phyloP scores from a whole-genome alignment of 1,140 invertebrate species.

The Drosophila leontia region DNA sequence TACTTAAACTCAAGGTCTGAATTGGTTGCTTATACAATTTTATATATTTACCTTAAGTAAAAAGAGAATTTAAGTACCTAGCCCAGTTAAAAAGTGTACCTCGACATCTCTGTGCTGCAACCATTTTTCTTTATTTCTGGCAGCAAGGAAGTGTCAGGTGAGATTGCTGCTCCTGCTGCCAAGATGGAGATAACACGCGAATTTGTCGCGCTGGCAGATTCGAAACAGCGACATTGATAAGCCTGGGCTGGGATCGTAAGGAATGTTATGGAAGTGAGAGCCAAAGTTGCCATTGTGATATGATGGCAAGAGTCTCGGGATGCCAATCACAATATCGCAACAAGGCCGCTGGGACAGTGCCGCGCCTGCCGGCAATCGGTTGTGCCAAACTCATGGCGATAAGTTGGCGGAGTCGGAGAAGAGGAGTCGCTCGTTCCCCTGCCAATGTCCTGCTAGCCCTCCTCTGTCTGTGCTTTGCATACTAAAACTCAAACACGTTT shows the following conservation, averaged over 20 bases:
- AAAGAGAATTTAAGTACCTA: not conserved
- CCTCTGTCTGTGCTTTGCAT: conserved; percentile 59
- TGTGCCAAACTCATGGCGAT: conserved; percentile 33
- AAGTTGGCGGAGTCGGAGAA: conserved; percentile 34
- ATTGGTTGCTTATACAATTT: not conserved
- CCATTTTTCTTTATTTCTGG: conserved; percentile 14
- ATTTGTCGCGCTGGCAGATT: conserved; percentile 69
- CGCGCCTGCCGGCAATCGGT: conserved; percentile 21
- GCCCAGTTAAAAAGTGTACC: not conserved
- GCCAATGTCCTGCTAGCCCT: not conserved
- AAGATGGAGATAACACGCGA: conserved; percentile 66
- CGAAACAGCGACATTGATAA: conserved; percentile 55
- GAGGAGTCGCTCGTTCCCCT: not conserved
- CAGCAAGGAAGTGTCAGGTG: conserved; percentile 37
- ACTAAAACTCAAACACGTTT: conserved; percentile 50
- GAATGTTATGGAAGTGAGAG: conserved; percentile 9
- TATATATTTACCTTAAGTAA: not conserved
- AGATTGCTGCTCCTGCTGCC: conserved; percentile 36
- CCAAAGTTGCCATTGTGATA: conserved; percentile 50
- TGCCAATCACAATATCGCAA: conserved; percentile 57
- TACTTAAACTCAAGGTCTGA: not conserved
- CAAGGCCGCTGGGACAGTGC: conserved; percentile 51
- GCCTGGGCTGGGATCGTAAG: conserved; percentile 6
- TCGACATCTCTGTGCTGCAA: conserved; percentile 2
- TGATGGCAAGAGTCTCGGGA: conserved; percentile 32